phyloP scores from a whole-genome alignment of 2,888 invertebrate genomes.

The Zele albiditarsus region DNA sequence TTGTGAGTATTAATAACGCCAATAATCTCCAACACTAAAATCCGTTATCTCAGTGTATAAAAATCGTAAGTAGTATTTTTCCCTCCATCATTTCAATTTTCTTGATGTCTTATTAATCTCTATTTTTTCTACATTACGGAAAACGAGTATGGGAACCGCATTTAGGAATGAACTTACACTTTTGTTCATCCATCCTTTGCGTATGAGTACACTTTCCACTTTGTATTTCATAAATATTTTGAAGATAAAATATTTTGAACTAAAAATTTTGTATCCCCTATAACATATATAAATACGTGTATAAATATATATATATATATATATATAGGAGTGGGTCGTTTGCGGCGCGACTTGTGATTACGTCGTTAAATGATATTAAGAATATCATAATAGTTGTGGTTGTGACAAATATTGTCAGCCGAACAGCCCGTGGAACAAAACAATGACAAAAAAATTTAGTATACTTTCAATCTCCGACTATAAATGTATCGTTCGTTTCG shows the following conservation, averaged over 20 bases:
- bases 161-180: not conserved
- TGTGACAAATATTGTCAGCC: constrained; percentile 54
- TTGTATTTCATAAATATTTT: constrained; percentile 14
- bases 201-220: constrained; percentile 18
- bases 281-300: constrained; percentile 36
- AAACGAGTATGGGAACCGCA: constrained; percentile 14
- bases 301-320: not conserved
- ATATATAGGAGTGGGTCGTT: not conserved
- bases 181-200: not conserved
- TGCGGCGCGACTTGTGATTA: not conserved
- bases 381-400: constrained; percentile 56
- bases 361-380: constrained; percentile 20
- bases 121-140: constrained; percentile 38
- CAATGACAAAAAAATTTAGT: constrained; percentile 40
- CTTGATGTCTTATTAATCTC: constrained; percentile 33
- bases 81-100: not conserved
- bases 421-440: constrained; percentile 65
- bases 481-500: constrained; percentile 16
- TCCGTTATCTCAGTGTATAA: constrained; percentile 35
- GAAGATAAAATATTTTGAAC: constrained; percentile 51
- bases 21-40: not conserved
- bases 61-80: constrained; percentile 16
- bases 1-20: constrained; percentile 16
- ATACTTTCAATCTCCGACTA: not conserved
- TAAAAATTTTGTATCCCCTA: constrained; percentile 52